Conservation (phyloP, 2,797 vertebrate genomes). For the Nyctalus aviator region DNA sequence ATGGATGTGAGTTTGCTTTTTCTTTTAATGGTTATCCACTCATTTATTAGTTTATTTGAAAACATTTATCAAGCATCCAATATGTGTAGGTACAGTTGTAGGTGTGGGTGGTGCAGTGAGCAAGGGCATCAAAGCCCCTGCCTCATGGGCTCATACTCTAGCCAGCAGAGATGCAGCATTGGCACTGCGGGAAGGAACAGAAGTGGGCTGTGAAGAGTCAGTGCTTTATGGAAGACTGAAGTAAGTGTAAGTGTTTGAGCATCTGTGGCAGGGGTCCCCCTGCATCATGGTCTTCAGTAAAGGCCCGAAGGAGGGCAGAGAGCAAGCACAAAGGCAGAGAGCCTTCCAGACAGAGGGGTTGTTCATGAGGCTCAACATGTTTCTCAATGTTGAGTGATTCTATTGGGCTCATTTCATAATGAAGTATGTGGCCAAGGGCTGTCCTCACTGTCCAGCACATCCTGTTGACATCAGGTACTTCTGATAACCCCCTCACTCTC, state of each 20-base stretch:
- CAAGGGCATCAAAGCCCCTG: not conserved
- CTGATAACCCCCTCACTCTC: not conserved
- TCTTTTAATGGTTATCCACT: not conserved
- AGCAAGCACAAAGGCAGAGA: not conserved
- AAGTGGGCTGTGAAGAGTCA: rapidly evolving
- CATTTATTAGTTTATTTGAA: not conserved
- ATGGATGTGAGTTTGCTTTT: not conserved
- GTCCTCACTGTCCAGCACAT: not conserved
- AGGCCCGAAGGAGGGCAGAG: not conserved
- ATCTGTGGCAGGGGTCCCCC: no score
- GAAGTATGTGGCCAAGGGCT: not conserved
- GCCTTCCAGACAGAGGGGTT: not conserved
- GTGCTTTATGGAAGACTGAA: not conserved
- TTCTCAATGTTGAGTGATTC: not conserved
- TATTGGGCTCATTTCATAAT: not conserved
- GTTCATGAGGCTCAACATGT: no score
- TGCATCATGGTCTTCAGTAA: not conserved
- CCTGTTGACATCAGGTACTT: not conserved
- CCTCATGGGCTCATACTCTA: no score
- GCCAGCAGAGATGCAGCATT: no score
- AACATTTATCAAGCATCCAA: not conserved
- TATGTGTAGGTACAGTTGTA: not conserved
- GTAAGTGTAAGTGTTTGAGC: not conserved
- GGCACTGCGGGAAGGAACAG: rapidly evolving
- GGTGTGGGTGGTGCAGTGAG: rapidly evolving